Evolutionary conservation across 2,113 vertebrate genomes (phyloP), one percentile per base, ranked within the genome.

Genomic region (Pandion haliaetus): DNA sequence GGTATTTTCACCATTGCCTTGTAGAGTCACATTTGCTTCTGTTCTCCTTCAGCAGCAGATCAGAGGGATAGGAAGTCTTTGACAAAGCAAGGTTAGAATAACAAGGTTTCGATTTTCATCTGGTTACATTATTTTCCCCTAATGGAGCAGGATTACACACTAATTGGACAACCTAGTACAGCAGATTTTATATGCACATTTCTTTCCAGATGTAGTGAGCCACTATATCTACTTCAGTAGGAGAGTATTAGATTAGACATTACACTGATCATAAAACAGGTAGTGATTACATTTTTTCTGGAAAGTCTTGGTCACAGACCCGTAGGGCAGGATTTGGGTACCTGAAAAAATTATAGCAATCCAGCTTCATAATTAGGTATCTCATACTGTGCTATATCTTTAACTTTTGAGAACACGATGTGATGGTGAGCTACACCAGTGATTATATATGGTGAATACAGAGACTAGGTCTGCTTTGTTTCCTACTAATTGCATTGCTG

Each of bases 181-280:
- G 38, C 69, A 90, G 42, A 78, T 86, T 86, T 70, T 74, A 89
- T 54, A 62, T 58, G 11, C 25, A 65, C 17, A 34, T 80, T 72
- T 42, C 32, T 80, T 79, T 57, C 17, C 45, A 17, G 89, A 80
- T 90, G 10, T 83, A 57, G 86, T 91, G 82, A 87, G 12, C 45
- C 54, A 76, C 67, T 78, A 9, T 73, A 91, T 85, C 42, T 88
- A 62, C 63, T 95, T 97, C 76, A 87, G 57, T 71, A 95, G 66
- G n/a, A n/a, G n/a, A n/a, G n/a, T n/a, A n/a, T n/a, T 18, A 93
- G 52, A 96, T 93, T 92, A 92, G 91, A 79, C 54, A 59, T 83
- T 87, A 90, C 13, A 71, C 44, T 95, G 81, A 82, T 86, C 78
- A 66, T 91, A 93, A 96, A 87, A 29, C 21, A 87, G 44, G 8